Base-by-base conservation (phyloP, 2,888 invertebrate species). In the Limnephilus marmoratus region DNA sequence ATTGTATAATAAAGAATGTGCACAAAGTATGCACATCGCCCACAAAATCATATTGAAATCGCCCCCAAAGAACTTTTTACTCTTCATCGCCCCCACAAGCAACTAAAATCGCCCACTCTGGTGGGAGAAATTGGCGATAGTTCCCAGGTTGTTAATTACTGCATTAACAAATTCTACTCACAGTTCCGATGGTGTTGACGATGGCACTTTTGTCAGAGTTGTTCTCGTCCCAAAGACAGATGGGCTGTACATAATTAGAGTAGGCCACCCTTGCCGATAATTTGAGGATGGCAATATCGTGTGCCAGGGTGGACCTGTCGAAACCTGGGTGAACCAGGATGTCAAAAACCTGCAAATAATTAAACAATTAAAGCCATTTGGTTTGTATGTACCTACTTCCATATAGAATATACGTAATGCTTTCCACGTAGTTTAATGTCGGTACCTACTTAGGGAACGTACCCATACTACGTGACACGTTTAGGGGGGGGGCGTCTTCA, bases 201-300 rank as follows among this genome's bases (percentile, higher is more conserved):
- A 94, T 92, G 3, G 68, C 94, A n/a, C 95, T 82, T 93, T 94
- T 94, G 4, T 94, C 94, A 31, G 93, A 91, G 18, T 94, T 94
- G 1, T 94, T 93, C 11, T 91, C 92, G 31, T 94, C 93, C 95
- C 95, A 95, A 5, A 94, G 94, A 92, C 95, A 95, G 82, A 94
- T 94, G 3, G 95, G 95, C 81, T 94, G 94, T 1, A 94, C 94
- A 90, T 94, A 94, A 82, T 94, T 92, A 34, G 94, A 94, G 87
- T 94, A 94, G 9, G 90, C 93, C 7, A 94, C 93, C 5, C 90
- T 37, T 9, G 93, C 90, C 12, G 94, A 93, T 29, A 94, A 91
- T 53, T 94, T 93, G 13, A 94, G 86, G n/a, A 94, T 91, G 2
- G 94, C 94, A 85, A 95, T 94, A 90, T 95, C 94, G 29, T 94